Evolutionary conservation across 2,797 vertebrate genomes (phyloP).

Genomic region (Carapus acus): DNA sequence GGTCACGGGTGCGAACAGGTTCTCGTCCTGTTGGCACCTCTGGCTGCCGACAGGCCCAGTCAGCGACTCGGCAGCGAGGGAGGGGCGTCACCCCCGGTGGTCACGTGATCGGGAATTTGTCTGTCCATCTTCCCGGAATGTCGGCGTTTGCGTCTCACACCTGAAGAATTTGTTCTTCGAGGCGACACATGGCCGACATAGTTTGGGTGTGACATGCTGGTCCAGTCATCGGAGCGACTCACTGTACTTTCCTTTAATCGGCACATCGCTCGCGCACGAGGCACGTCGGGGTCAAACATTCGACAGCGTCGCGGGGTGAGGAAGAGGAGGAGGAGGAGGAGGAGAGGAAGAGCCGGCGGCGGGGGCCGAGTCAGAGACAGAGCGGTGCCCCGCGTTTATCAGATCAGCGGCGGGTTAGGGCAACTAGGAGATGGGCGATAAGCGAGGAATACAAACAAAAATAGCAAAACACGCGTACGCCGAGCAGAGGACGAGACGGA

Average conservation of each 20-base stretch:
- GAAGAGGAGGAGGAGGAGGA: too few species aligned
- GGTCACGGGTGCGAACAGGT: slow-evolving; percentile 61
- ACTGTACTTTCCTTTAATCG: slow-evolving; percentile 48
- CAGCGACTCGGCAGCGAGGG: slow-evolving; percentile 23
- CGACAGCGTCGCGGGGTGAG: slow-evolving; percentile 57
- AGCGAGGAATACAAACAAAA: slow-evolving; percentile 63
- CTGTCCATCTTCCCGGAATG: slow-evolving; percentile 20
- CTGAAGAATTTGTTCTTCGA: slow-evolving; percentile 36
- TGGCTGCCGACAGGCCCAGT: slow-evolving; percentile 60
- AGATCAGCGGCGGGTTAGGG: slow-evolving; percentile 63
- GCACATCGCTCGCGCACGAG: slow-evolving; percentile 56
- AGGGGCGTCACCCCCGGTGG: slow-evolving; percentile 45
- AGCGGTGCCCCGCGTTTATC: slow-evolving; percentile 68
- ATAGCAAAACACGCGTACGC: slow-evolving; percentile 54
- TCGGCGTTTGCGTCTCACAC: slow-evolving; percentile 28
- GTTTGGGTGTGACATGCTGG: slow-evolving; percentile 43
- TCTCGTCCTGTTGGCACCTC: slow-evolving; percentile 62
- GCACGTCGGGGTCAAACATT: slow-evolving; percentile 58
- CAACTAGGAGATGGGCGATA: slow-evolving; percentile 61
- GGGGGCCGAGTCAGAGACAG: slow-evolving; percentile 59
- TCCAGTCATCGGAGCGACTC: slow-evolving; percentile 45
- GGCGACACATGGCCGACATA: slow-evolving; percentile 59
- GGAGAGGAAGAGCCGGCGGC: slow-evolving; percentile 45
- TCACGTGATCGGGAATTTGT: slow-evolving; percentile 36
- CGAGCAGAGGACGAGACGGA: slow-evolving; percentile 37